Conservation (phyloP, 1,140 invertebrate species). For the Atta texana region DNA sequence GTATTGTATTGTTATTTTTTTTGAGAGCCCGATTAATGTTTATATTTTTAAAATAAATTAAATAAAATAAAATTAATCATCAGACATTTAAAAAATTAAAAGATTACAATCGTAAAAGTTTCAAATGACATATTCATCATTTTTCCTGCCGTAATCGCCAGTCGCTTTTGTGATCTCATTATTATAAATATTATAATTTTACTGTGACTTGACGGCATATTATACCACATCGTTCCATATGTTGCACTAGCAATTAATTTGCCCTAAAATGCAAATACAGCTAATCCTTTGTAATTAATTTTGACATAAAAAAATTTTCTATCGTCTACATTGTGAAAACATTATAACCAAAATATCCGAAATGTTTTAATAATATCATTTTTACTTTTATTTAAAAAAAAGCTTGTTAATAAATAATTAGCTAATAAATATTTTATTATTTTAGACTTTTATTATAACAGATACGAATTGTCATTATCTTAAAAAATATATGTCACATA, state of each 20-base stretch:
- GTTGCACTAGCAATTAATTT: slow-evolving; percentile 16
- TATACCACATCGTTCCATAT: slow-evolving; percentile 21
- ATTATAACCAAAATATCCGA: background rate
- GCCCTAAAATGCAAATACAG: background rate
- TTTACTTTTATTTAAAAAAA: too few species aligned
- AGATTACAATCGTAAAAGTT: slow-evolving; percentile 22
- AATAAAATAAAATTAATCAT: background rate
- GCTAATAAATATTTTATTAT: too few species aligned
- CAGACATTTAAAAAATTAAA: background rate
- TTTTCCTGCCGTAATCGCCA: slow-evolving; percentile 24
- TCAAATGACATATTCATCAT: slow-evolving; percentile 37
- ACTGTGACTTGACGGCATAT: background rate
- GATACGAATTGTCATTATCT: background rate
- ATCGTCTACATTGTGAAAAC: background rate
- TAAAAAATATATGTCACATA: background rate
- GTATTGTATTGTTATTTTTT: too few species aligned
- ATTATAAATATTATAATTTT: slow-evolving; percentile 22
- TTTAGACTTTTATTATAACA: background rate
- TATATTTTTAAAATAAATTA: background rate
- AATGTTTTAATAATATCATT: too few species aligned
- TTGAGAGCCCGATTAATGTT: too few species aligned
- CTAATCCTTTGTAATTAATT: background rate
- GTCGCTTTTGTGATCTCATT: slow-evolving; percentile 25
- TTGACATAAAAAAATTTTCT: background rate
- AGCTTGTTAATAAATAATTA: too few species aligned